Conservation (phyloP, 2,797 vertebrate genomes). For the Characodon lateralis region DNA sequence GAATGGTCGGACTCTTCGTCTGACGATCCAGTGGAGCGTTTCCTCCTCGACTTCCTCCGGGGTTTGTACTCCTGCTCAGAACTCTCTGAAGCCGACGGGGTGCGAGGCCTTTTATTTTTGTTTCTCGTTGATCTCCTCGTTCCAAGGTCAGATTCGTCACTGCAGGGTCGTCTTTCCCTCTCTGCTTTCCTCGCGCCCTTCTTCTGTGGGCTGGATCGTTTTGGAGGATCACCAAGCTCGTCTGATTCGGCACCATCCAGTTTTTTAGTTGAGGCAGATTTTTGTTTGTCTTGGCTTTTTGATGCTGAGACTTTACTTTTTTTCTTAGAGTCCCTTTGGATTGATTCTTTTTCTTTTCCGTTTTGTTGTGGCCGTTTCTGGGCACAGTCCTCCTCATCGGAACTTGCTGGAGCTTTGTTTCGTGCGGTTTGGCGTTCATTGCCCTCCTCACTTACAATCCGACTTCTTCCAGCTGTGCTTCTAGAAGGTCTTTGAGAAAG, state of each 20-base stretch:
- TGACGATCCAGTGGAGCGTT: constrained; percentile 68
- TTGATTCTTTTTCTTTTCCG: constrained; percentile 65
- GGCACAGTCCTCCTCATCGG: constrained; percentile 68
- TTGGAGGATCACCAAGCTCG: constrained; percentile 62
- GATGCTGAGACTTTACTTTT: constrained; percentile 57
- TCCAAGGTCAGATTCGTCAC: constrained; percentile 55
- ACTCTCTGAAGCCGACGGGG: constrained; percentile 61
- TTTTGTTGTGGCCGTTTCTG: constrained; percentile 77
- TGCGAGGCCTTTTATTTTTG: constrained; percentile 55
- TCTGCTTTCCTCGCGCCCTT: constrained; percentile 57
- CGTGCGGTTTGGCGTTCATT: constrained; percentile 31
- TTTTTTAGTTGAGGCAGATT: constrained; percentile 69
- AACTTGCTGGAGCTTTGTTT: constrained; percentile 63
- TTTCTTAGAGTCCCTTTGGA: constrained; percentile 61
- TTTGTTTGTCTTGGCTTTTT: constrained; percentile 75
- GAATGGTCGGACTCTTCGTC: constrained; percentile 70
- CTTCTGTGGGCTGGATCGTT: constrained; percentile 50
- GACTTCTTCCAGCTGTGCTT: constrained; percentile 66
- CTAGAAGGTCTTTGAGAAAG: constrained; percentile 53
- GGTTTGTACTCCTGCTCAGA: constrained; percentile 70
- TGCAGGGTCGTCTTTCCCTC: constrained; percentile 52
- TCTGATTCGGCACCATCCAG: constrained; percentile 62
- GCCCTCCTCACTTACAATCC: constrained; percentile 64
- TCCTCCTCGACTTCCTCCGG: constrained; percentile 60
- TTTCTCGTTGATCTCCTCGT: constrained; percentile 45